Evolutionary conservation across 2,797 vertebrate species (phyloP), one percentile per base, ranked within the genome.

Genomic region (Paguma larvata): DNA sequence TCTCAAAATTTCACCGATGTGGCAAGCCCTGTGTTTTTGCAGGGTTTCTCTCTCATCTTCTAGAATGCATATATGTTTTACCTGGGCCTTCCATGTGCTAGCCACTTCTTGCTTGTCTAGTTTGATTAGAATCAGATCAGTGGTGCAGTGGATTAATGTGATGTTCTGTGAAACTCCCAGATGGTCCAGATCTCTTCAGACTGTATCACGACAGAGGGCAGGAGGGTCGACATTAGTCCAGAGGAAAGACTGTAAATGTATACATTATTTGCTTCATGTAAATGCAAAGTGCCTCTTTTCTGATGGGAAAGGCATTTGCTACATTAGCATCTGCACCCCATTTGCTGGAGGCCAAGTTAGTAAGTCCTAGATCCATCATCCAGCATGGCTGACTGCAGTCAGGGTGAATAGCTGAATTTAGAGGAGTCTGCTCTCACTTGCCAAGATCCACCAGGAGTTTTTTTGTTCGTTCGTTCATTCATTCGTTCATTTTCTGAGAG

Each of bases 71-170:
- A 30, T 63, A 16, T n/a, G 38, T 68, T 34, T 41, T 18, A 48
- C 12, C 14, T 3, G 3, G 32, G 6, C n/a, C 41, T 19, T 23
- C 51, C 8, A 5, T 0, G 1, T 19, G 12, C 73, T 2, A 13
- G 51, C 46, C 18, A 13, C 11, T 19, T 56, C 78, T 32, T 3
- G 0, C 32, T 38, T 48, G 41, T 46, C 23, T 48, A 48, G 59
- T 46, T 38, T 38, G 68, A 73, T 27, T 7, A 38, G 67, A 19
- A n/a, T 0, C 5, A 3, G 15, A 23, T 38, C 25, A 32, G 32
- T 19, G 5, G 25, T 12, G 6, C 1, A 8, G 32, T 4, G 4
- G 56, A 38, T 77, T n/a, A 53, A 32, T 1, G 7, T 2, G 34
- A 87, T 27, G 68, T 25, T 68, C 84, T 23, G 62, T 16, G 6